phyloP scores from a whole-genome alignment of 1,140 invertebrate species.

The Lasioglossum baleicum region DNA sequence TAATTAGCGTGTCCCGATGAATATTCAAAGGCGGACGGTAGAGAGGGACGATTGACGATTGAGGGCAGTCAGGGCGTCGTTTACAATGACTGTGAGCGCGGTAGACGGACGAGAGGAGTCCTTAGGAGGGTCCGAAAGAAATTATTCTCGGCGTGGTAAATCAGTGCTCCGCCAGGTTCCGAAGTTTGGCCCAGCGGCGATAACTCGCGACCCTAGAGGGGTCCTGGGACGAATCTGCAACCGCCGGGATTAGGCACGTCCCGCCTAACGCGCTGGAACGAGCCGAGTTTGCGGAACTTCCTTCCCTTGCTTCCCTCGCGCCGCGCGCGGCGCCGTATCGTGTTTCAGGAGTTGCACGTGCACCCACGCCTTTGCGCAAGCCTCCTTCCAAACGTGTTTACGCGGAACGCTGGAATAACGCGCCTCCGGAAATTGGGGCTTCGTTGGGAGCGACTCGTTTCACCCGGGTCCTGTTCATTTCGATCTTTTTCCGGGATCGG shows the following conservation, averaged over 20 bases:
- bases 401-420: slow-evolving; percentile 30
- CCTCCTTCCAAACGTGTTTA: slow-evolving; percentile 28
- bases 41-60: neutral
- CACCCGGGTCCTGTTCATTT: neutral
- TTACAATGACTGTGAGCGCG: slow-evolving; percentile 13
- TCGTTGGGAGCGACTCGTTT: neutral
- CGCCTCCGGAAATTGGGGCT: slow-evolving; percentile 22
- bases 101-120: neutral
- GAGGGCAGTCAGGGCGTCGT: slow-evolving; percentile 4
- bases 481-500: neutral
- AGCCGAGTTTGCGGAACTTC: slow-evolving; percentile 60
- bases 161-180: slow-evolving; percentile 38
- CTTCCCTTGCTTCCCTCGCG: neutral
- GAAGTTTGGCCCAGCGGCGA: slow-evolving; percentile 57
- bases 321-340: no score
- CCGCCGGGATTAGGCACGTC: slow-evolving; percentile 58
- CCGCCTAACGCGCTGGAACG: slow-evolving; percentile 53
- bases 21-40: neutral
- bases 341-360: slow-evolving; percentile 1
- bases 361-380: neutral
- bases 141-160: slow-evolving; percentile 49
- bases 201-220: slow-evolving; percentile 58
- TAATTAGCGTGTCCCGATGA: neutral
- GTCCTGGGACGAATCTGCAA: slow-evolving; percentile 59
- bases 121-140: slow-evolving; percentile 18